Conservation (phyloP, 2,113 vertebrate species). For the Polyodon spathula region DNA sequence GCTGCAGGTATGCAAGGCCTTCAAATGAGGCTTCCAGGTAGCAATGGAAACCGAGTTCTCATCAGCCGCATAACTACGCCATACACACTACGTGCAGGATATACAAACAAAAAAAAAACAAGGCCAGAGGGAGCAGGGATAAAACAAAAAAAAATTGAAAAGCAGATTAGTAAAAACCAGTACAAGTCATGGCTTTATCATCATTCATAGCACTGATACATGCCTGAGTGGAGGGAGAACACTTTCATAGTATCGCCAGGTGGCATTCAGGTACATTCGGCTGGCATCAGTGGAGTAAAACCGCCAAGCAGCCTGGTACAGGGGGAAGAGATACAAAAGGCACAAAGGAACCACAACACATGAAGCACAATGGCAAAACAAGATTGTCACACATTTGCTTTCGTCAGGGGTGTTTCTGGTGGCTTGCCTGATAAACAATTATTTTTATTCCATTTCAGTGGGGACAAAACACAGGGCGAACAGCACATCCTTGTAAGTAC, state of each 20-base stretch:
- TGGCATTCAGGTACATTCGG: slow-evolving; percentile 62
- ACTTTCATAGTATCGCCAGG: slow-evolving; percentile 66
- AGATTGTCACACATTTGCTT: not conserved
- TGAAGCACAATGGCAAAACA: slow-evolving; percentile 22
- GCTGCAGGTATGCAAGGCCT: slow-evolving; percentile 77
- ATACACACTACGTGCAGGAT: slow-evolving; percentile 61
- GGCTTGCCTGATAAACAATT: not conserved
- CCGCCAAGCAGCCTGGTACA: slow-evolving; percentile 67
- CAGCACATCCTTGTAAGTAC: no score
- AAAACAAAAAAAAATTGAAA: slow-evolving; percentile 42
- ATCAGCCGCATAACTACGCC: slow-evolving; percentile 73
- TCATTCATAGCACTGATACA: slow-evolving; percentile 63
- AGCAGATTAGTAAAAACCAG: slow-evolving; percentile 64
- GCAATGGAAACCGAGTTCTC: slow-evolving; percentile 74
- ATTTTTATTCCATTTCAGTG: not conserved
- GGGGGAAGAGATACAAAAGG: slow-evolving; percentile 44
- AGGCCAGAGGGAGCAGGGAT: slow-evolving; percentile 45
- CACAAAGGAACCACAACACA: slow-evolving; percentile 27
- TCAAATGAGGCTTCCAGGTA: slow-evolving; percentile 76
- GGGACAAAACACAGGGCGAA: not conserved
- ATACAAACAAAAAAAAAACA: slow-evolving; percentile 21
- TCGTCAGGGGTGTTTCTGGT: not conserved
- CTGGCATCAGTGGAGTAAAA: slow-evolving; percentile 65
- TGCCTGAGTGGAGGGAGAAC: slow-evolving; percentile 66
- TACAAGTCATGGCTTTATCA: slow-evolving; percentile 46